Evolutionary conservation across 2,113 vertebrate species (phyloP).

Genomic region (Bagarius yarrelli): DNA sequence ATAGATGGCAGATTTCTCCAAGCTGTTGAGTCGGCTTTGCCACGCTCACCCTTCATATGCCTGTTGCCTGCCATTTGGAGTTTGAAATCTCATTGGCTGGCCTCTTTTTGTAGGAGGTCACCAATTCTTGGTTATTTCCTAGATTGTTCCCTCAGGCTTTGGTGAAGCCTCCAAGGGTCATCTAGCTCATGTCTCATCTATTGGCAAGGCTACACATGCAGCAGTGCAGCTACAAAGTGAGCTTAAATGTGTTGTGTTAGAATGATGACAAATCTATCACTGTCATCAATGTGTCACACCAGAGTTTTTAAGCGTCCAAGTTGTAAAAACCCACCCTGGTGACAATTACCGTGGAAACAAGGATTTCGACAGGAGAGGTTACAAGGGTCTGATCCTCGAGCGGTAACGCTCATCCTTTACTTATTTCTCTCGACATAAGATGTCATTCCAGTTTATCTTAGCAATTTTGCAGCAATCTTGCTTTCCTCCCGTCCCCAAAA

Average conservation of each 20-base stretch:
- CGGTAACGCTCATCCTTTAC: slow-evolving; percentile 53
- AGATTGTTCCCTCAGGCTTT: slow-evolving; percentile 46
- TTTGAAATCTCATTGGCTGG: slow-evolving; percentile 60
- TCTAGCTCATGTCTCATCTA: slow-evolving; percentile 29
- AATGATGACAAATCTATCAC: slow-evolving; percentile 68
- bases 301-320: slow-evolving; percentile 55
- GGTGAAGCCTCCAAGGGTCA: slow-evolving; percentile 25
- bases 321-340: slow-evolving; percentile 63
- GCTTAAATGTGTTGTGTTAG: slow-evolving; percentile 26
- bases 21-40: slow-evolving; percentile 69
- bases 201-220: slow-evolving; percentile 27
- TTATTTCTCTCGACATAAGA: slow-evolving; percentile 43
- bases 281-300: slow-evolving; percentile 69
- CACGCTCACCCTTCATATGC: slow-evolving; percentile 54
- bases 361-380: slow-evolving; percentile 64
- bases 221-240: slow-evolving; percentile 27
- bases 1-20: slow-evolving; percentile 72
- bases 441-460: slow-evolving; percentile 43
- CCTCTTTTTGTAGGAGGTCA: slow-evolving; percentile 55
- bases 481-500: not conserved
- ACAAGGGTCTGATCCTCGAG: slow-evolving; percentile 65
- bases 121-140: slow-evolving; percentile 52
- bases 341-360: slow-evolving; percentile 66
- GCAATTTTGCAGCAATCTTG: not conserved
- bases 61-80: slow-evolving; percentile 63